Conservation (phyloP, 2,888 invertebrate genomes). For the Stegana nigrithorax region DNA sequence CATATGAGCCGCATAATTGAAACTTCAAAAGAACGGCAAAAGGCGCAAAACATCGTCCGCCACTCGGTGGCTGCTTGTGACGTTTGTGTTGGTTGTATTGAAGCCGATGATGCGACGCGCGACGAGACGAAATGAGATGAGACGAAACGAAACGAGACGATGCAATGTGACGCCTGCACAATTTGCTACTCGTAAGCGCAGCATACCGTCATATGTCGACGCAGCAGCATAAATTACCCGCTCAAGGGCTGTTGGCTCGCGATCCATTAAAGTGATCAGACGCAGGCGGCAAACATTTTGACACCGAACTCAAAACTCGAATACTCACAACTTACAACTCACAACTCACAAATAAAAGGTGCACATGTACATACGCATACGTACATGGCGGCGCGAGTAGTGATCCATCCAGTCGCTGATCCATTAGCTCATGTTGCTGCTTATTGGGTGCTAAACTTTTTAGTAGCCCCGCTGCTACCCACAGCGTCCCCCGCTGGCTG, state of each 20-base stretch:
- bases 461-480: neutral
- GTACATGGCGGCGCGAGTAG: neutral
- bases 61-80: neutral
- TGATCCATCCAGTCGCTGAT: neutral
- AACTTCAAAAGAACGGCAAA: constrained; percentile 59
- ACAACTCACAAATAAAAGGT: neutral
- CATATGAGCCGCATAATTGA: constrained; percentile 63
- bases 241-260: neutral
- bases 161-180: neutral
- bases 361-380: neutral
- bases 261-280: constrained; percentile 14
- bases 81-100: constrained; percentile 21
- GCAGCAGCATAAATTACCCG: constrained; percentile 14
- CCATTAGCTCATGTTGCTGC: constrained; percentile 9
- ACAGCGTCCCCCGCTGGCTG: neutral
- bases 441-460: no score
- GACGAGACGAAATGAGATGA: neutral
- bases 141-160: no score
- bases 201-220: constrained; percentile 35
- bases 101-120: constrained; percentile 6
- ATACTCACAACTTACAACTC: no score
- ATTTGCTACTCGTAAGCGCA: constrained; percentile 27
- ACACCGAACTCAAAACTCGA: neutral
- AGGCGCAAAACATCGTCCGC: no score
- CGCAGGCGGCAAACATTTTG: neutral